Percentiles rank a stretch among this genome's conserved stretches.
Conservation (phyloP, 2,797 vertebrate species). For the Serranus cabrilla region DNA sequence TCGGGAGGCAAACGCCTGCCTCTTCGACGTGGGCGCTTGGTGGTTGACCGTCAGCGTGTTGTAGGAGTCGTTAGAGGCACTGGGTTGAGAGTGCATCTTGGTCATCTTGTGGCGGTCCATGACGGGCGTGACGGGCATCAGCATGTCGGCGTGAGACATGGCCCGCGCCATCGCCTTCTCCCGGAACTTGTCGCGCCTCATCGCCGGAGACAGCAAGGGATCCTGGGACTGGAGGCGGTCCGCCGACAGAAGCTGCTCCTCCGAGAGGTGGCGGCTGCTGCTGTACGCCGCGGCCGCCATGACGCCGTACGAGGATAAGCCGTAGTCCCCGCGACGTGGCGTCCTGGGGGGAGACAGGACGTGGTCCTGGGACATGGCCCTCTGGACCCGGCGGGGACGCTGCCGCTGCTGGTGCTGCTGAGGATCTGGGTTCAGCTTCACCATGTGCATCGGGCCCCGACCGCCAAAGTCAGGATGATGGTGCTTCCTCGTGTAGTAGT, state of each 20-base stretch:
- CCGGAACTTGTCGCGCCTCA: slow-evolving; percentile 90
- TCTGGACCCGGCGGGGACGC: slow-evolving; percentile 85
- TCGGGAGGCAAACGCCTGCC: slow-evolving; percentile 96
- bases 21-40: slow-evolving; percentile 89
- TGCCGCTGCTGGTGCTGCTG: slow-evolving; percentile 83
- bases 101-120: slow-evolving; percentile 96
- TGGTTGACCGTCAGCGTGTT: slow-evolving; percentile 92
- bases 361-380: slow-evolving; percentile 89
- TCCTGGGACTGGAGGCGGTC: slow-evolving; percentile 97
- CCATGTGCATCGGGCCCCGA: slow-evolving; percentile 92
- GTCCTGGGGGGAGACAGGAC: slow-evolving; percentile 89
- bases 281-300: slow-evolving; percentile 73
- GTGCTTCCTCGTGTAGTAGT: slow-evolving; percentile 93
- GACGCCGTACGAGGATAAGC: slow-evolving; percentile 74
- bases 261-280: slow-evolving; percentile 92
- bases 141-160: slow-evolving; percentile 95
- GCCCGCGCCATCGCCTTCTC: slow-evolving; percentile 93
- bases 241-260: slow-evolving; percentile 94
- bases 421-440: slow-evolving; percentile 88
- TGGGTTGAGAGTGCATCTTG: slow-evolving; percentile 98
- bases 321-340: slow-evolving; percentile 82
- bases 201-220: slow-evolving; percentile 94
- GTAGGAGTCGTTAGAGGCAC: slow-evolving; percentile 93
- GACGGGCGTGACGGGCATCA: slow-evolving; percentile 92
- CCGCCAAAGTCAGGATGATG: slow-evolving; percentile 91